A percentile compares a stretch with the other conserved stretches of the same genome.
These are phyloP conservation scores for Synanceia verrucosa DNA, from an alignment of 2,797 vertebrate species.

Conservation along the genomic window DNA sequence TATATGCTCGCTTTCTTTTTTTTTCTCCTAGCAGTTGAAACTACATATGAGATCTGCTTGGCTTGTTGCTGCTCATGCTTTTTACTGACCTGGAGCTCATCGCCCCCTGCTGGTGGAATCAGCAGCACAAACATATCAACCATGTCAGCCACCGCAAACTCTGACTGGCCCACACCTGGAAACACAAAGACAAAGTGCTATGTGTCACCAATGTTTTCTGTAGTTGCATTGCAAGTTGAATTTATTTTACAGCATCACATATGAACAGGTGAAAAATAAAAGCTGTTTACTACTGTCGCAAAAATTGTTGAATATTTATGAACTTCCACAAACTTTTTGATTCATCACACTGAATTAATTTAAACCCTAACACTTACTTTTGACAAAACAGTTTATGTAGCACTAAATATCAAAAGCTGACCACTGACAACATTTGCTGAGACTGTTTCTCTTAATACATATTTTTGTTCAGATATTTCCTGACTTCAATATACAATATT, in stretches of 20 bases:
- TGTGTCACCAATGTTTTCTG: background rate
- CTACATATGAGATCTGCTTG: background rate
- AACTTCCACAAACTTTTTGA: constrained; percentile 9
- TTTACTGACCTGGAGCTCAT: constrained; percentile 93
- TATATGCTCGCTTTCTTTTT: too few relatives aligned
- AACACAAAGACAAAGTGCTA: background rate
- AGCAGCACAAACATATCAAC: constrained; percentile 98
- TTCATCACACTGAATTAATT: constrained; percentile 37
- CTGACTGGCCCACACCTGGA: constrained; percentile 92
- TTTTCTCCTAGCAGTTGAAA: background rate
- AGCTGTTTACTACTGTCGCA: background rate
- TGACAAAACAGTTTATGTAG: constrained; percentile 1
- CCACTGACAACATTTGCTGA: background rate
- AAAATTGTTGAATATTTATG: constrained; percentile 31
- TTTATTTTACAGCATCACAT: background rate
- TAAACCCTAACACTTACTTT: background rate
- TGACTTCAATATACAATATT: background rate
- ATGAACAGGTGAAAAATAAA: background rate
- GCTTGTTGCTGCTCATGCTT: background rate
- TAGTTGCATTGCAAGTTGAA: background rate
- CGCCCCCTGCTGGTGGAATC: constrained; percentile 97
- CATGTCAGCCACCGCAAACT: constrained; percentile 99
- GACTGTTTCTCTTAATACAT: background rate
- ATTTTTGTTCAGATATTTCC: background rate
- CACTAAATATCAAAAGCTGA: background rate